Evolutionary conservation across 2,797 vertebrate genomes (phyloP), one percentile per base, ranked within the genome.

Genomic region (Sebastes reedi): DNA sequence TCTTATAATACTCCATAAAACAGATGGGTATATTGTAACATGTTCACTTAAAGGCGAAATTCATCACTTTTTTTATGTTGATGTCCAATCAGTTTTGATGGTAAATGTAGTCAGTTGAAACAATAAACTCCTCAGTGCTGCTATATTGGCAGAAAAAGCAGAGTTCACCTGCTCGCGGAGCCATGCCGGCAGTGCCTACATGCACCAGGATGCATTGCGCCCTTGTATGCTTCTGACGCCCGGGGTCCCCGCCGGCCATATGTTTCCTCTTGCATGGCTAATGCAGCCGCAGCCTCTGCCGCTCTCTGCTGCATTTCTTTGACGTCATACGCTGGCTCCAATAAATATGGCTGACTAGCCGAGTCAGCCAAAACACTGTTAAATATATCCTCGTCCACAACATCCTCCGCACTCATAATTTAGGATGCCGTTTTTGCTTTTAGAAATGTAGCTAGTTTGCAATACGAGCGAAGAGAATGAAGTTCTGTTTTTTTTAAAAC

Each of bases 301-400:
- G 16, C 46, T 50, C 16, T 50, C 18, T 18, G 46, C 18, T 2
- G 46, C 46, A 50, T 50, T 50, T 50, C 46, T 50, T 50, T 20
- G 46, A 18, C 46, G 16, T 0, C 0, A 50, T 50, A 50, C 16
- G 3, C 46, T 20, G 46, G 1, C 7, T 50, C 18, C 0, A 50
- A 18, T 50, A 50, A 8, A 46, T 50, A 20, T 46, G 42, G 14
- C 42, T 46, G 14, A 46, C 3, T 2, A 52, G 4, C 20, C 9
- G 2, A n/a, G 20, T n/a, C 50, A n/a, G 2, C 50, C 50, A n/a
- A 54, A 22, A 22, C 50, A n/a, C 50, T 54, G 50, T 54, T 0
- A 54, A 54, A 54, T 54, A 1, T 50, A 18, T 50, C 46, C 46
- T 4, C 0, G 7, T 20, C 46, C 46, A 50, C 7, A 50, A 50